Conservation (phyloP, 2,113 vertebrate species). For the Rhynchopsitta pachyrhyncha region DNA sequence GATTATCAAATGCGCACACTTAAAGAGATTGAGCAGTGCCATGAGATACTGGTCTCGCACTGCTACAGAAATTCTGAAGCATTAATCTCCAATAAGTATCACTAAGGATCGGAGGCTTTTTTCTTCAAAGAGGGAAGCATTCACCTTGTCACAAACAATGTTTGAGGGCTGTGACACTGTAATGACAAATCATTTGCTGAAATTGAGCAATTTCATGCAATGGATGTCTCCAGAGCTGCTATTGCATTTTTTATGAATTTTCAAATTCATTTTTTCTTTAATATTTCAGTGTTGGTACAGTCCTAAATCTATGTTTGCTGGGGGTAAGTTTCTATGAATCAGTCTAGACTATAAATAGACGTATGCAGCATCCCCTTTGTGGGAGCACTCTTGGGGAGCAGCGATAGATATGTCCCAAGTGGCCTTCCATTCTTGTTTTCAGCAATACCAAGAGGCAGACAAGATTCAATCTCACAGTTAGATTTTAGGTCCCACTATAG, state of each 20-base stretch:
- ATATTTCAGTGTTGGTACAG: not conserved
- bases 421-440: not conserved
- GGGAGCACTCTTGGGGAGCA: not conserved
- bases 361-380: not conserved
- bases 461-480: not conserved
- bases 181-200: not conserved
- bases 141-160: not conserved
- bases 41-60: slow-evolving; percentile 1
- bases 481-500: not conserved
- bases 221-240: not conserved
- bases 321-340: not conserved
- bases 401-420: not conserved
- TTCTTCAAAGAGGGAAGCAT: not conserved
- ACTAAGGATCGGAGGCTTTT: slow-evolving; percentile 9
- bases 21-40: not conserved
- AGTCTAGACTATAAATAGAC: not conserved
- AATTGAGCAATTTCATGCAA: not conserved
- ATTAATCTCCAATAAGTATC: not conserved
- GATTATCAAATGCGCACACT: not conserved
- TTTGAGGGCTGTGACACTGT: not conserved
- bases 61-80: not conserved
- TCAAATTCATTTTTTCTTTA: not conserved
- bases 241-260: not conserved
- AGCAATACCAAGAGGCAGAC: not conserved
- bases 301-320: not conserved